phyloP scores from a whole-genome alignment of 1,140 invertebrate genomes.

The Lepidotrigona ventralis region DNA sequence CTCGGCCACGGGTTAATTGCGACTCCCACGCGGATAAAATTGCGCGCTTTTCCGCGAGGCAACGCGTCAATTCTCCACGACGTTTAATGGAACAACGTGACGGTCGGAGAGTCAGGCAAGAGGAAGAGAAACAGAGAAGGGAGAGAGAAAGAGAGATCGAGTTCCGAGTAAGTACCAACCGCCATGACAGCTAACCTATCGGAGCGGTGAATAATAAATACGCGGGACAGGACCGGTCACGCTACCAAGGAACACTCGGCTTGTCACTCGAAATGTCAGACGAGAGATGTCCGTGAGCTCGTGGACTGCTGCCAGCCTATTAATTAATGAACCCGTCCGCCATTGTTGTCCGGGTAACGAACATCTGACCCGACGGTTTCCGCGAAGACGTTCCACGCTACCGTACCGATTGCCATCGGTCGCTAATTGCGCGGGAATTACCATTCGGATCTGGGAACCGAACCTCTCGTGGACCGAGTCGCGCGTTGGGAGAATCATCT shows the following conservation, averaged over 20 bases:
- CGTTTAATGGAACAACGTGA: slow-evolving; percentile 74
- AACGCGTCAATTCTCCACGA: slow-evolving; percentile 53
- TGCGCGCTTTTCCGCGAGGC: neutral
- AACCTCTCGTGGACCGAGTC: neutral
- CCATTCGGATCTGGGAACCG: neutral
- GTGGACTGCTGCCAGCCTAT: slow-evolving; percentile 69
- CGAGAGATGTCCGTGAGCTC: slow-evolving; percentile 66
- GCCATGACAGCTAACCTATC: slow-evolving; percentile 74
- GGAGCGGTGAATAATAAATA: slow-evolving; percentile 78
- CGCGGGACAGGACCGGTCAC: slow-evolving; percentile 75
- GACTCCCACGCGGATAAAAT: slow-evolving; percentile 24
- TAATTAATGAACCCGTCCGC: slow-evolving; percentile 77
- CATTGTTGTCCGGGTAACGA: slow-evolving; percentile 54
- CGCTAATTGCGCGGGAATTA: slow-evolving; percentile 33
- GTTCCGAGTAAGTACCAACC: slow-evolving; percentile 74
- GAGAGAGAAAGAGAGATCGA: slow-evolving; percentile 55
- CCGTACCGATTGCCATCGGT: slow-evolving; percentile 15
- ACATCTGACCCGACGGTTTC: slow-evolving; percentile 54
- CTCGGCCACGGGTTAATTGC: neutral
- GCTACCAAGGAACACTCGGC: slow-evolving; percentile 74
- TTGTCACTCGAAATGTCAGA: slow-evolving; percentile 80
- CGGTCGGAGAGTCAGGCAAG: slow-evolving; percentile 34
- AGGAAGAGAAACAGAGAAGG: slow-evolving; percentile 30
- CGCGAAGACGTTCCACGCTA: slow-evolving; percentile 35
- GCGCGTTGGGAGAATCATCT: slow-evolving; percentile 9